Conservation (phyloP, 2,113 vertebrate species). For the Heterochromis multidens region DNA sequence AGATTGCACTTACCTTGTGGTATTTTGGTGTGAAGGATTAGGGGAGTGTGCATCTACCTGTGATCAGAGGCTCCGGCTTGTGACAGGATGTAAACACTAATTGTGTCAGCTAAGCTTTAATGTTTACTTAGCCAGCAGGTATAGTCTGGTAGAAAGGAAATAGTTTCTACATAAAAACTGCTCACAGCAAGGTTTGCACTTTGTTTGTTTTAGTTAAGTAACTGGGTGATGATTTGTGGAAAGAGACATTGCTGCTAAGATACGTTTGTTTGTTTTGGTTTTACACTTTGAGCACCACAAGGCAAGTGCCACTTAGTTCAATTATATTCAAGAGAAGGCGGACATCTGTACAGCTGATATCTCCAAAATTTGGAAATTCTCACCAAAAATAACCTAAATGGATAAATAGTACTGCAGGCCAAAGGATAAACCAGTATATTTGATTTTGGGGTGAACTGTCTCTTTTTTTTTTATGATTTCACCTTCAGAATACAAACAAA, state of each 20-base stretch:
- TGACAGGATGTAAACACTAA: not conserved
- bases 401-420: not conserved
- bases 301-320: not conserved
- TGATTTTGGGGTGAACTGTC: not conserved
- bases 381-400: not conserved
- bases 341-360: not conserved
- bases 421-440: not conserved
- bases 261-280: not conserved
- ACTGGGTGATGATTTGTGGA: not conserved
- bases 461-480: not conserved
- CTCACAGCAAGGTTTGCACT: not conserved
- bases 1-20: not conserved
- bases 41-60: not conserved
- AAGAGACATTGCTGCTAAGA: not conserved
- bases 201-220: not conserved
- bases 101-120: not conserved
- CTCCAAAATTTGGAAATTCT: not conserved
- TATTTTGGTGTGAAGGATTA: not conserved
- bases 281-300: not conserved
- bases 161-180: not conserved
- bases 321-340: not conserved
- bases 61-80: not conserved
- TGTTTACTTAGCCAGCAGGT: not conserved
- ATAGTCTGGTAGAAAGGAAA: not conserved
- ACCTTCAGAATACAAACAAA: not conserved